Percentiles rank a stretch among this genome's conserved stretches.
Evolutionary conservation across 2,888 invertebrate genomes (phyloP).

Genomic region (Meghimatium bilineatum): DNA sequence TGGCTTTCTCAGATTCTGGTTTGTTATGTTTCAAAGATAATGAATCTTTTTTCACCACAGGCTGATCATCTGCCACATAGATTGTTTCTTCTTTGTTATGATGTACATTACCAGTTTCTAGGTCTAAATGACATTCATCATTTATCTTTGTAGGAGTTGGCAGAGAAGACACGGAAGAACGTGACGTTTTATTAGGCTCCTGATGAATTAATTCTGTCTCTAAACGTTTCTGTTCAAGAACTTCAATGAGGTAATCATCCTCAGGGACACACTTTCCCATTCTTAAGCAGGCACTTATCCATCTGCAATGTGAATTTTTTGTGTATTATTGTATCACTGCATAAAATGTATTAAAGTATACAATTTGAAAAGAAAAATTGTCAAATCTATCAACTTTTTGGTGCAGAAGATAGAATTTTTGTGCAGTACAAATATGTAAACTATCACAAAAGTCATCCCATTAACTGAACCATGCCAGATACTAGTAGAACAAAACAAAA

Average conservation of each 20-base stretch:
- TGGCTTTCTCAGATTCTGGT: background rate
- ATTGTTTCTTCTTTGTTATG: background rate
- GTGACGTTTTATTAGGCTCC: background rate
- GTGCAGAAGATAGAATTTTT: no score
- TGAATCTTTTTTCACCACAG: background rate
- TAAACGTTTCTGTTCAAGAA: slow-evolving; percentile 29
- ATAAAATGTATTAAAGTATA: background rate
- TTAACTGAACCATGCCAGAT: no score
- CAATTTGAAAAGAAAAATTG: background rate
- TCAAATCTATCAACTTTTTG: no score
- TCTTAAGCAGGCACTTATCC: slow-evolving; percentile 86
- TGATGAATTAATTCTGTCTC: background rate
- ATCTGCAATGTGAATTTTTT: slow-evolving; percentile 76
- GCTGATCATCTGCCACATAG: background rate
- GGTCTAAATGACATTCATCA: background rate
- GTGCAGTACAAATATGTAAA: no score
- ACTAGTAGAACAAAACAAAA: no score
- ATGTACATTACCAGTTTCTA: slow-evolving; percentile 4
- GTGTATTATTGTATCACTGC: background rate
- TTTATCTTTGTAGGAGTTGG: slow-evolving; percentile 19
- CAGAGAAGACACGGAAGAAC: background rate
- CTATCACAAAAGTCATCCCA: no score
- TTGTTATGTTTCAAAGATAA: background rate
- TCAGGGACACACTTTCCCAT: slow-evolving; percentile 80
- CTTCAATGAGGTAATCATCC: slow-evolving; percentile 65